Base-by-base conservation (phyloP, 2,797 vertebrate species). In the Borostomias antarcticus region DNA sequence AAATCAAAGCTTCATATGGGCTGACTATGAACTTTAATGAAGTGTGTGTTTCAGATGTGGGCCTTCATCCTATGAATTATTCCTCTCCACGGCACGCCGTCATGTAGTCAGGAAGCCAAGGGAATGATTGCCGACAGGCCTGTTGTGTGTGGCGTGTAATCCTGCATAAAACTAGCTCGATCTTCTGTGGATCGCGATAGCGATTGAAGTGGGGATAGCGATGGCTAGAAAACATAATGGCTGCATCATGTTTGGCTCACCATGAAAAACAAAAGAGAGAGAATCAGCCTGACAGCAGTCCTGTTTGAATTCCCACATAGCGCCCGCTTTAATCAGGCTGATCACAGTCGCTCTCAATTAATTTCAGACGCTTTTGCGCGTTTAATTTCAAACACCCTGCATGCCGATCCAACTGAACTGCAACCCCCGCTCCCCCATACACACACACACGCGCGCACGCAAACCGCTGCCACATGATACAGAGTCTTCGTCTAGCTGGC, bases 401-500 rank as follows among this genome's bases (percentile, higher is more conserved):
- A 19, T 11, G n/a, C n/a, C n/a, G n/a, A n/a, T n/a, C n/a, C n/a
- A n/a, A n/a, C n/a, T n/a, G n/a, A n/a, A n/a, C n/a, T n/a, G n/a
- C n/a, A n/a, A n/a, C n/a, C n/a, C n/a, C n/a, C n/a, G n/a, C n/a
- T n/a, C n/a, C n/a, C n/a, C n/a, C n/a, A n/a, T n/a, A 45, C 40
- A 45, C 13, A 45, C 40, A n/a, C 15, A 45, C 40, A n/a, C 17
- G 4, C 40, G n/a, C 40, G 13, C 40, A n/a, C 40, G n/a, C 40
- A 45, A 43, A 43, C 30, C 19, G 29, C 30, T 48, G 35, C 43
- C 37, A 72, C 68, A 75, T 58, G 78, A 83, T 74, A 63, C 37
- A 26, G 64, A 78, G 64, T 76, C 73, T 74, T 81, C 75, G 62
- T 47, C 61, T 43, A 62, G 77, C 80, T 6, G 26, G 30, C 25